These are phyloP conservation scores for Spea bombifrons DNA, from an alignment of 2,113 vertebrate species.

Conservation along the genomic window DNA sequence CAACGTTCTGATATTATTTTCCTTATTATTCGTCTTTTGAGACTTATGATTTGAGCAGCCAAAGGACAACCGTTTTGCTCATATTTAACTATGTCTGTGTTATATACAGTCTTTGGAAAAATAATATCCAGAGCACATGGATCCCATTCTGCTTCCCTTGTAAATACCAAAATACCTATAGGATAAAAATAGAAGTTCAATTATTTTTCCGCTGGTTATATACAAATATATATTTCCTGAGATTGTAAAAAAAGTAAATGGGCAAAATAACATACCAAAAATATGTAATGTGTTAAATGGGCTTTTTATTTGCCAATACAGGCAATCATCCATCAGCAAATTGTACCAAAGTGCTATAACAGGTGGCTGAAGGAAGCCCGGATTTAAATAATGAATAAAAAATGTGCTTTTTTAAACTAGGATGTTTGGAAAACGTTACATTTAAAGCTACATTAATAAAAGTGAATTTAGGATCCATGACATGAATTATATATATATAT, in stretches of 20 bases:
- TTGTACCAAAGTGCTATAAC: background rate
- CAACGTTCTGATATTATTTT: background rate
- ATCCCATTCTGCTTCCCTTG: constrained; percentile 37
- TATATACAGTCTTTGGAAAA: constrained; percentile 31
- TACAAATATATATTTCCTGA: constrained; percentile 19
- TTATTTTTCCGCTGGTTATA: constrained; percentile 33
- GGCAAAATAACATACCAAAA: constrained; percentile 13
- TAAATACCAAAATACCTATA: constrained; percentile 31
- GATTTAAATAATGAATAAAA: too few species aligned
- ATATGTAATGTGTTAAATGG: constrained; percentile 10
- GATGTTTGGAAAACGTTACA: background rate
- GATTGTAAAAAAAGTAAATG: background rate
- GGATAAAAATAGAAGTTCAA: constrained; percentile 31
- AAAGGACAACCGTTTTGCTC: background rate
- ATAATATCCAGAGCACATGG: constrained; percentile 37
- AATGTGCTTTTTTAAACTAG: background rate
- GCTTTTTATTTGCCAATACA: constrained; percentile 16
- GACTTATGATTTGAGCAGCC: background rate
- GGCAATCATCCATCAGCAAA: constrained; percentile 14
- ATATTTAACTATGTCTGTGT: constrained; percentile 20
- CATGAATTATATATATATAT: background rate
- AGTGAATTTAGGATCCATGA: background rate
- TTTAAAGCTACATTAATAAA: background rate
- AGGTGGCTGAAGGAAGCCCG: background rate
- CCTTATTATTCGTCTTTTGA: background rate